These are phyloP conservation scores for Vipera latastei DNA, from an alignment of 2,797 vertebrate species.

Conservation along the genomic window DNA sequence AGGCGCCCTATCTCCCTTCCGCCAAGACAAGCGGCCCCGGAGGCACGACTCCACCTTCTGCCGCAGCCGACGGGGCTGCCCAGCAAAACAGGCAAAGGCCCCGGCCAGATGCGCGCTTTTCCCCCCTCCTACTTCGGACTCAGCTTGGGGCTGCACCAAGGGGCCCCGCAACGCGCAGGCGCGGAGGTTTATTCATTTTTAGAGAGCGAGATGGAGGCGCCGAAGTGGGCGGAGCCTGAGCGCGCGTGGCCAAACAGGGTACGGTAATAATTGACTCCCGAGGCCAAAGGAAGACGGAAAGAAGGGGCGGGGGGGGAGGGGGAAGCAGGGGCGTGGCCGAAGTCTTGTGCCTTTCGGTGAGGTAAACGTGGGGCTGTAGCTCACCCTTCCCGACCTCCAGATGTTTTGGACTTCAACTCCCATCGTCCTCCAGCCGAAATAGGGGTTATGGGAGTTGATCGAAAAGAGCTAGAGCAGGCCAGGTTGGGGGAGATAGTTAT, in stretches of 20 bases:
- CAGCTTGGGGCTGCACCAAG: constrained; percentile 22
- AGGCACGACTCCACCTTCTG: neutral
- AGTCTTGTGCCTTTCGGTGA: neutral
- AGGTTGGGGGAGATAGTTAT: neutral
- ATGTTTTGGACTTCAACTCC: neutral
- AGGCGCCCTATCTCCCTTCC: neutral
- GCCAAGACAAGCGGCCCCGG: neutral
- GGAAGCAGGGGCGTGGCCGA: neutral
- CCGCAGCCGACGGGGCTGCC: neutral
- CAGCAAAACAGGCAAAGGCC: neutral
- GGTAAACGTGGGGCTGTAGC: neutral
- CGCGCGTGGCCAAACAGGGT: neutral
- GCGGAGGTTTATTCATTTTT: neutral
- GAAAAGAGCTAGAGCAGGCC: neutral
- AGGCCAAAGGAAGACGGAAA: neutral
- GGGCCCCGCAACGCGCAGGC: constrained; percentile 13
- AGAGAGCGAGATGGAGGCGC: neutral
- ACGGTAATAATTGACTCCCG: accelerated
- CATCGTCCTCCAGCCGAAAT: neutral
- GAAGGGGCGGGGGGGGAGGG: neutral
- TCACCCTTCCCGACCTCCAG: neutral
- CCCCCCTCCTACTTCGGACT: neutral
- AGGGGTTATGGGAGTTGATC: neutral
- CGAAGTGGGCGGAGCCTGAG: neutral
- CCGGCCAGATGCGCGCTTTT: accelerated